phyloP scores from a whole-genome alignment of 2,888 invertebrate species.

The Sarcophaga rosellei region DNA sequence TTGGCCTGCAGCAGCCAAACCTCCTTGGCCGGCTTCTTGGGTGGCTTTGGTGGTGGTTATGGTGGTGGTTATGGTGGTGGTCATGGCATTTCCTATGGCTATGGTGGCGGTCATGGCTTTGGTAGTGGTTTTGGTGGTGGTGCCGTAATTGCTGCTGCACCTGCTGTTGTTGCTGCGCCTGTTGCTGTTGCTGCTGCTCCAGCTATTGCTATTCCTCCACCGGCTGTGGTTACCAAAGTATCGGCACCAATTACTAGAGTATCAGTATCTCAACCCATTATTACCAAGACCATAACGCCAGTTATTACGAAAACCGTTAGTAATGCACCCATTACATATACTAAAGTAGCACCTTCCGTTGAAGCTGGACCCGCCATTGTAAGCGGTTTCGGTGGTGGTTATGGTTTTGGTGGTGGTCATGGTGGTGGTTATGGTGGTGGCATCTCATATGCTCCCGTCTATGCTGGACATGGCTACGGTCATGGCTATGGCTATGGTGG shows the following conservation, averaged over 20 bases:
- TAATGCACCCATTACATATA: conserved; percentile 69
- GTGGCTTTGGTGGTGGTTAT: conserved; percentile 66
- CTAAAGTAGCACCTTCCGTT: conserved; percentile 71
- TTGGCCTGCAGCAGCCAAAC: conserved; percentile 73
- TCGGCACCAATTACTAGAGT: conserved; percentile 71
- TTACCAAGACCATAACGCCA: conserved; percentile 71
- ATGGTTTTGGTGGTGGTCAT: conserved; percentile 56
- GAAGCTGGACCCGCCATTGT: conserved; percentile 71
- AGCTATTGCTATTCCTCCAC: conserved; percentile 58
- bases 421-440: conserved; percentile 70
- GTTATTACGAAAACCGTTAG: conserved; percentile 69
- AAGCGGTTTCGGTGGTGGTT: conserved; percentile 70
- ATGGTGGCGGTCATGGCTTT: conserved; percentile 32
- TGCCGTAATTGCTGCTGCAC: conserved; percentile 63
- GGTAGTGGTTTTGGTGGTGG: conserved; percentile 64
- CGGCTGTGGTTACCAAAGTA: conserved; percentile 67
- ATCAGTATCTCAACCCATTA: conserved; percentile 69
- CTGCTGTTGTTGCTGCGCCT: conserved; percentile 69
- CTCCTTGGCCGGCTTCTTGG: conserved; percentile 71
- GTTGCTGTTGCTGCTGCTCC: conserved; percentile 71
- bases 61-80: conserved; percentile 64
- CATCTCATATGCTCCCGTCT: conserved; percentile 66
- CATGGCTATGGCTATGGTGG: conserved; percentile 72
- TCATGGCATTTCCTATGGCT: conserved; percentile 36
- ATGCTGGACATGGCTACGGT: conserved; percentile 76